Evolutionary conservation across 1,140 invertebrate genomes (phyloP), one percentile per base, ranked within the genome.

Genomic region (Drosophila serrata): DNA sequence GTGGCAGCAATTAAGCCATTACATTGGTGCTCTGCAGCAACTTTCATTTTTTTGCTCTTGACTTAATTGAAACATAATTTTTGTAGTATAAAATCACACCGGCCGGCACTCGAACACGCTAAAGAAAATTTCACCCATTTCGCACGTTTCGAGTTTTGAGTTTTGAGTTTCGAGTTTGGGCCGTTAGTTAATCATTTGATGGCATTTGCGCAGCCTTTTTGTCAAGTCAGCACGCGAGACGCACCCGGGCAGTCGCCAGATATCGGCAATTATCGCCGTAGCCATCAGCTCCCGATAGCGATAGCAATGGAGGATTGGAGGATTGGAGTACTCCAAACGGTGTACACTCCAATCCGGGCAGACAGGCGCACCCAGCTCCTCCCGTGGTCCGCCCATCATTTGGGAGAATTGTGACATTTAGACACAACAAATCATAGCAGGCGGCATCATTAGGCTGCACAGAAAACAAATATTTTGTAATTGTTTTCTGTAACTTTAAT

Each of bases 41-140:
- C 85, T 88, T 88, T 90, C 85, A 75, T 85, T 88, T 88, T 88
- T 74, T 62, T n/a, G n/a, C n/a, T n/a, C n/a, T 74, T 59, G 77
- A 87, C 85, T 81, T 90, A 90, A 90, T 90, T 90, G 85, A 90
- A 90, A 90, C 85, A 90, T 90, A 85, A 85, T 90, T 90, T 90
- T 85, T 74, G 82, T 81, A 68, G 81, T 77, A 75, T 86, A 79
- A 86, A 86, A 75, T 86, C 82, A 49, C 75, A 64, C 60, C 69
- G 59, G 53, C 64, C 75, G 43, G 37, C 79, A 87, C 82, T 87
- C 56, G 53, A 73, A 78, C 82, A 87, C 84, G 84, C 65, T 59
- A 65, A 56, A 49, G 40, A 58, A 57, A 85, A 88, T 88, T 88
- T 88, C 85, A 88, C 85, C 85, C 78, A 88, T 90, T 88, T 88